These are phyloP conservation scores for Cottoperca gobio DNA, from an alignment of 2,797 vertebrate genomes.

Conservation along the genomic window DNA sequence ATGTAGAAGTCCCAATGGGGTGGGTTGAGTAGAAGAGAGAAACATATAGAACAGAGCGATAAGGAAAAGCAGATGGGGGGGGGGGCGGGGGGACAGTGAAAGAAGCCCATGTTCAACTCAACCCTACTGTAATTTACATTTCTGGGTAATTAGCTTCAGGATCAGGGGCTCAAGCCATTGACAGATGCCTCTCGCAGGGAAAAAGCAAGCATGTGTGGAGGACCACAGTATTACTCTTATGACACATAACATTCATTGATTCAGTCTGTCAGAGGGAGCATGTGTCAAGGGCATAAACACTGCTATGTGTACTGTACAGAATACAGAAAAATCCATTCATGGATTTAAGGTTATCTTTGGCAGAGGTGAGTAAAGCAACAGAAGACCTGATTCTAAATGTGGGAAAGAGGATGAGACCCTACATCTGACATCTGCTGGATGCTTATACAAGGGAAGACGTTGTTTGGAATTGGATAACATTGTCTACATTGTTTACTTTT, in stretches of 20 bases:
- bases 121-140: constrained; percentile 77
- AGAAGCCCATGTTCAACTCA: constrained; percentile 40
- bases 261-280: constrained; percentile 41
- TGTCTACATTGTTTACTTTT: constrained; percentile 15
- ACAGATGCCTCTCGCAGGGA: constrained; percentile 69
- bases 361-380: constrained; percentile 37
- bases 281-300: constrained; percentile 58
- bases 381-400: constrained; percentile 28
- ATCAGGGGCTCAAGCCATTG: constrained; percentile 71
- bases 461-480: constrained; percentile 12
- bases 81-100: constrained; percentile 28
- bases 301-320: constrained; percentile 36
- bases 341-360: constrained; percentile 61
- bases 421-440: constrained; percentile 15
- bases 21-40: constrained; percentile 3
- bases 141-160: constrained; percentile 80
- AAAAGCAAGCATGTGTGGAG: constrained; percentile 47
- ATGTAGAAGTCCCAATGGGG: constrained; percentile 36
- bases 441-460: constrained; percentile 10
- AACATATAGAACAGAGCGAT: background rate
- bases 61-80: constrained; percentile 18
- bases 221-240: constrained; percentile 49
- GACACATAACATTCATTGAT: constrained; percentile 61
- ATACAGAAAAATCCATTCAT: constrained; percentile 53
- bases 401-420: constrained; percentile 4